Base-by-base conservation (phyloP, 2,797 vertebrate genomes). In the Poecile montanus region DNA sequence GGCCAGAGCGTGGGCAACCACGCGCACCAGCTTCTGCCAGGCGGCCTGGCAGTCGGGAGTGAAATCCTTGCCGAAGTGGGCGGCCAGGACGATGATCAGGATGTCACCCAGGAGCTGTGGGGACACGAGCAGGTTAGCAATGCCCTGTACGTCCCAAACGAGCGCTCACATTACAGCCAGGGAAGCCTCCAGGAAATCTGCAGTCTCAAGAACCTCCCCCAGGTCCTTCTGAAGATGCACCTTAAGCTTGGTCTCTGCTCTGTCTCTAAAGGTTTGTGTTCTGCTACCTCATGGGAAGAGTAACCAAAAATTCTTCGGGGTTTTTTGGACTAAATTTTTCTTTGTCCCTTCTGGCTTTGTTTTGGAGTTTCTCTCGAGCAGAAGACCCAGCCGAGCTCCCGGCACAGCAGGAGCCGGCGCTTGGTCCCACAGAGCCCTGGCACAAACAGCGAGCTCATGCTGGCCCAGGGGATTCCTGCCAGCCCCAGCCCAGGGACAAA, bases 51-150 rank as follows among this genome's bases (percentile, higher is more conserved):
- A 66, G 0, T 97, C 97, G 2, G 97, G 94, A 10, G 89, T 97
- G 97, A 98, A 98, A 0, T 88, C 96, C 65, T 93, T 76, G 22
- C 86, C 36, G 12, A 98, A 77, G 45, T 94, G 87, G 15, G 26
- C 11, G 0, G 97, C 98, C 87, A 98, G 48, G 61, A 97, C 96
- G 7, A 98, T 88, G 92, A 97, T 74, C 30, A 98, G 90, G 73
- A 97, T 94, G 79, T 98, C 97, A 42, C 97, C 96, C 87, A 98
- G 95, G 67, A 98, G 98, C 98, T 98, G 97, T 4, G 30, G 75
- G 57, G 71, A 89, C 22, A 67, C 75, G 12, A 87, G 34, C 40
- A 40, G 60, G 65, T 96, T 26, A 96, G 76, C 60, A 13, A 0
- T 1, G n/a, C 34, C 42, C 47, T 3, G 14, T 7, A 3, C 14